These are phyloP conservation scores for Xiphophorus couchianus DNA, from an alignment of 2,113 vertebrate genomes.

Conservation along the genomic window DNA sequence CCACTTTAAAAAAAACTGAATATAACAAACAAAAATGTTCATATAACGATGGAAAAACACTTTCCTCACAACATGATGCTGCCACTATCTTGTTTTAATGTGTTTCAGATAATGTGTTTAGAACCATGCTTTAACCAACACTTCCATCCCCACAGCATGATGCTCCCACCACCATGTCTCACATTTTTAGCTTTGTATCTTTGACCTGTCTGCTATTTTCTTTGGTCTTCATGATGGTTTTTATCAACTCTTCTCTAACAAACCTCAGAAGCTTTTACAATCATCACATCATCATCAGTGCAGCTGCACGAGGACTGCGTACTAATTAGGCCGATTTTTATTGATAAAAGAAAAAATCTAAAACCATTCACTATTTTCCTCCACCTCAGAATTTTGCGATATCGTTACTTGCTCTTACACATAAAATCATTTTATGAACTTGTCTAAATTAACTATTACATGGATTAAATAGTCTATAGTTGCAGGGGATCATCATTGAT, in stretches of 20 bases:
- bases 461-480: background rate
- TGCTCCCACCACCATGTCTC: background rate
- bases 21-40: no score
- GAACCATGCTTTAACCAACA: no score
- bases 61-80: background rate
- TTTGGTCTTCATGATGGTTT: background rate
- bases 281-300: no score
- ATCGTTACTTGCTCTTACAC: background rate
- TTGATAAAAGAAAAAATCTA: no score
- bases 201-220: background rate
- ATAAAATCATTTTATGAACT: background rate
- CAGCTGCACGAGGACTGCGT: background rate
- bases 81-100: background rate
- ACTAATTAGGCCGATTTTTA: background rate
- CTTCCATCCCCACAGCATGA: background rate
- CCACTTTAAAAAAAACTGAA: background rate
- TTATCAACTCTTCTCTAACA: background rate
- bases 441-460: background rate
- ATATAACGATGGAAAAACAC: background rate
- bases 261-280: background rate
- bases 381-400: background rate
- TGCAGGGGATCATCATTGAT: background rate
- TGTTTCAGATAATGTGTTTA: no score
- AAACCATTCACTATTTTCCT: background rate
- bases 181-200: background rate